These are phyloP conservation scores for Kryptolebias ocellatus DNA, from an alignment of 2,797 vertebrate genomes.

Conservation along the genomic window DNA sequence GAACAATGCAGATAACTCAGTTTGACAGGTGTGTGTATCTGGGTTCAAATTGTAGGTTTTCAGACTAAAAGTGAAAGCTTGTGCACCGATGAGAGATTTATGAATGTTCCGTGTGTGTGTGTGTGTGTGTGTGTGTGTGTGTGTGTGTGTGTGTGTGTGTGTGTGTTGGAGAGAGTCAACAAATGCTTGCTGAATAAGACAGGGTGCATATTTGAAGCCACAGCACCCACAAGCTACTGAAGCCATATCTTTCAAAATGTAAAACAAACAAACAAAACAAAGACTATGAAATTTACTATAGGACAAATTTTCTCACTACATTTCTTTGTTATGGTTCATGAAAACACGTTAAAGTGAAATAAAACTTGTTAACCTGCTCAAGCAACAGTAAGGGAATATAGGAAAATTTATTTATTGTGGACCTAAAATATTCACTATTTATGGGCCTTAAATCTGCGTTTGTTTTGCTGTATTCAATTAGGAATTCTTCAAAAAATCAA, in stretches of 20 bases:
- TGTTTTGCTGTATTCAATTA: too few relatives aligned
- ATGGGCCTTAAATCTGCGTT: too few relatives aligned
- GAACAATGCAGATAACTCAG: slow-evolving; percentile 68
- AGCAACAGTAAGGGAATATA: neutral
- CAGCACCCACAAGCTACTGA: slow-evolving; percentile 22
- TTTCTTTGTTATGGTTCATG: too few relatives aligned
- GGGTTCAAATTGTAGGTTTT: slow-evolving; percentile 47
- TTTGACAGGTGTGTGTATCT: slow-evolving; percentile 59
- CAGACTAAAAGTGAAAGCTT: slow-evolving; percentile 66
- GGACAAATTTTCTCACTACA: neutral
- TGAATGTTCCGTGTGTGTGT: slow-evolving; percentile 21
- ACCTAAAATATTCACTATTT: too few relatives aligned
- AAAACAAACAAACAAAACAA: too few relatives aligned
- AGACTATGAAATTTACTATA: neutral
- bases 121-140: slow-evolving; percentile 3
- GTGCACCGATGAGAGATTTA: slow-evolving; percentile 67
- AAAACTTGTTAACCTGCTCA: neutral
- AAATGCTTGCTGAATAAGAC: slow-evolving; percentile 49
- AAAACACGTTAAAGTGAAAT: too few relatives aligned
- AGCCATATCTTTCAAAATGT: neutral
- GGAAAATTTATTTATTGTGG: too few relatives aligned
- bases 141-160: neutral
- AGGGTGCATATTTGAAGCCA: slow-evolving; percentile 20
- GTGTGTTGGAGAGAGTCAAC: slow-evolving; percentile 14
- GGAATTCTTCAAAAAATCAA: too few relatives aligned